Evolutionary conservation across 2,888 invertebrate genomes (phyloP).

Genomic region (Agrilus biguttatus): DNA sequence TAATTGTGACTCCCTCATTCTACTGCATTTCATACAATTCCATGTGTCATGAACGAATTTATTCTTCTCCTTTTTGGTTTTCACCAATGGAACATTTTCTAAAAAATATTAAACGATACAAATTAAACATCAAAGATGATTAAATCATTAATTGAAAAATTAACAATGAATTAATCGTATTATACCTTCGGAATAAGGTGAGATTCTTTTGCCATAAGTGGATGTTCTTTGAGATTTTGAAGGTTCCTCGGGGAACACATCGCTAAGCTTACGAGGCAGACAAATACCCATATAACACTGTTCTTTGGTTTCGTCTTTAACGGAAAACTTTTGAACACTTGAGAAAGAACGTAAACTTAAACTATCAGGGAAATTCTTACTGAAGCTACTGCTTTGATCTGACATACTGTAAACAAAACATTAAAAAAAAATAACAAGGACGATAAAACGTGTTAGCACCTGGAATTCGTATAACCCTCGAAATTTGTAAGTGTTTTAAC

Average conservation of each 20-base stretch:
- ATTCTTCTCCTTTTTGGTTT: slow-evolving; percentile 3
- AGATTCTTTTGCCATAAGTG: too few relatives aligned
- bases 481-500: slow-evolving; percentile 4
- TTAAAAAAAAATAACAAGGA: neutral
- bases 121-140: too few relatives aligned
- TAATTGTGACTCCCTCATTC: too few relatives aligned
- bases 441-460: neutral
- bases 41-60: slow-evolving; percentile 3
- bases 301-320: slow-evolving; percentile 33
- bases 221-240: too few relatives aligned
- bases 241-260: slow-evolving; percentile 46
- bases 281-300: slow-evolving; percentile 58
- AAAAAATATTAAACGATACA: too few relatives aligned
- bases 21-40: slow-evolving; percentile 3
- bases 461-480: neutral
- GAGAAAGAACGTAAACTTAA: slow-evolving; percentile 21
- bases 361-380: slow-evolving; percentile 7
- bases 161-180: too few relatives aligned
- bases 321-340: slow-evolving; percentile 22
- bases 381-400: slow-evolving; percentile 4
- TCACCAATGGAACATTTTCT: neutral
- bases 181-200: too few relatives aligned
- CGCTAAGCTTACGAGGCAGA: slow-evolving; percentile 50
- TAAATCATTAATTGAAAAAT: too few relatives aligned
- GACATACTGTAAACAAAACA: neutral